A percentile compares a stretch with the other conserved stretches of the same genome.
These are phyloP conservation scores for Conus ventricosus DNA, from an alignment of 1,140 invertebrate genomes.

Conservation along the genomic window DNA sequence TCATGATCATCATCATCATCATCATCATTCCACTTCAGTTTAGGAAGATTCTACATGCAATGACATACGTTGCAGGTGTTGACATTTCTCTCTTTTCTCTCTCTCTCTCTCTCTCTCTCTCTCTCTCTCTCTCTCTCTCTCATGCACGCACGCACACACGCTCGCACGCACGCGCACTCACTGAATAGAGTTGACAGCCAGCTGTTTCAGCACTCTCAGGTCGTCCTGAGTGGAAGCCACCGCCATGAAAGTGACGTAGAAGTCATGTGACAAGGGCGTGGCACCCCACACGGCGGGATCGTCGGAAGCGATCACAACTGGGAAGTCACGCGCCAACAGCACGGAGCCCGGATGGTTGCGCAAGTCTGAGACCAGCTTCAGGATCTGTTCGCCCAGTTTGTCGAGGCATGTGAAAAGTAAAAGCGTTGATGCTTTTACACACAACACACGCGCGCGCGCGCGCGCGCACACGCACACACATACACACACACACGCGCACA, in stretches of 20 bases:
- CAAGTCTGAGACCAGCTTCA: constrained; percentile 84
- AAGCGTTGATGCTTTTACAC: too few species aligned
- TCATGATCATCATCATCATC: too few species aligned
- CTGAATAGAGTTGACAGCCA: constrained; percentile 85
- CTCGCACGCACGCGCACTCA: constrained; percentile 66
- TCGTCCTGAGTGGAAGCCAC: constrained; percentile 83
- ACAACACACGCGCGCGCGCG: too few species aligned
- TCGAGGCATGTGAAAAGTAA: background rate
- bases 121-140: too few species aligned
- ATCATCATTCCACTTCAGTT: too few species aligned
- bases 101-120: background rate
- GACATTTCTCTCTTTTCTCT: too few species aligned
- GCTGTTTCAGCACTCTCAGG: constrained; percentile 83
- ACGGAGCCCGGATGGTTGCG: constrained; percentile 79
- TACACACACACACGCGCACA: too few species aligned
- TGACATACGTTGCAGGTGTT: too few species aligned
- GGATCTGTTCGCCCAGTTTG: constrained; percentile 77
- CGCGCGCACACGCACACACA: too few species aligned
- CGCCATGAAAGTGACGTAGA: constrained; percentile 87
- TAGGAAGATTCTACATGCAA: too few species aligned
- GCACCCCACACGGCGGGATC: constrained; percentile 88
- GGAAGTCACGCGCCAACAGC: constrained; percentile 79
- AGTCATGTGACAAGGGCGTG: constrained; percentile 84
- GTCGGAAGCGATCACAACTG: constrained; percentile 82
- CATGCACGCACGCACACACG: too few species aligned